Base-by-base conservation (phyloP, 2,888 invertebrate species). In the Tenthredo distinguenda region DNA sequence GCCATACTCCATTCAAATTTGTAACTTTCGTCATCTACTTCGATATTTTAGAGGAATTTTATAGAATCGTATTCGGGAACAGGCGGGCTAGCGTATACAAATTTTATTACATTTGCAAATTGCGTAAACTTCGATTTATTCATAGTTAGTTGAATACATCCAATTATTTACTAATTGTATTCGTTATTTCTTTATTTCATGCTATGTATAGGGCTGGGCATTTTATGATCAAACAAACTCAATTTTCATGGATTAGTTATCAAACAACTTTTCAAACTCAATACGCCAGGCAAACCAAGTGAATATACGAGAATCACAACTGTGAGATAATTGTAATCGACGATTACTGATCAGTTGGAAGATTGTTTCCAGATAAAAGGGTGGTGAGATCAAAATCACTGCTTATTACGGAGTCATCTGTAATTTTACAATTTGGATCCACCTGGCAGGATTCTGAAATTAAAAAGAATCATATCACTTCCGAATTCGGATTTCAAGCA, bases 391-490 rank as follows among this genome's bases (percentile, higher is more conserved):
- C 90, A 15, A 88, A 88, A 47, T 88, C 90, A 43, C 90, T 89
- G 62, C 87, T 83, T 6, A 68, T 89, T 37, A 84, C 85, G n/a
- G 85, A 31, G 31, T 89, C 90, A 84, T 93, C 93, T 3, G 92
- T 90, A 47, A 90, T 84, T 86, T 87, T 90, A 86, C 94, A 94
- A 3, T 92, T 88, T 84, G 92, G 90, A 86, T 94, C 94, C 26
- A 91, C 88, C 82, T 91, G 90, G 87, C 94, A 94, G 4, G 93
- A 93, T 87, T 94, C 94, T 94, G 89, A 34, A 91, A 91, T 88
- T 84, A 84, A 87, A 82, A 83, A 43, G 43, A 76, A 40, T 21
- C 62, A 21, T 40, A 34, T 58, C 12, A 50, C 50, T 55, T 50
- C 15, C 47, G 6, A 26, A 26, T n/a, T 10, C 31, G 21, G 7